phyloP scores from a whole-genome alignment of 2,113 vertebrate genomes.

The Limanda limanda region DNA sequence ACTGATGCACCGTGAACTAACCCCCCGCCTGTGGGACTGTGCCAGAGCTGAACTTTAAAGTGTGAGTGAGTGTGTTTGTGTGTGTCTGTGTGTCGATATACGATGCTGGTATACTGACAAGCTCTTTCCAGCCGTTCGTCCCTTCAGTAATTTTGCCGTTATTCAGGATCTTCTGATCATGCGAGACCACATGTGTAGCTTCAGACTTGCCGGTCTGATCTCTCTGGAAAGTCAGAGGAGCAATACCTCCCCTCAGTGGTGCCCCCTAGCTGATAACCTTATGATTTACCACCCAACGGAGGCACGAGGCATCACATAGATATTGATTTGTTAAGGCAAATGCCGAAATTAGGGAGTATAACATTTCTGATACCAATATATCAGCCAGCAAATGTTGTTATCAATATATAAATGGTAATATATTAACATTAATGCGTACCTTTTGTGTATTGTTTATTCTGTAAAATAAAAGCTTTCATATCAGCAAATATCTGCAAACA shows the following conservation, averaged over 20 bases:
- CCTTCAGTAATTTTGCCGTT: not conserved
- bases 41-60: not conserved
- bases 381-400: too few species aligned
- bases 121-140: not conserved
- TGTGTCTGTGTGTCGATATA: not conserved
- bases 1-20: not conserved
- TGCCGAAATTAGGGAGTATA: too few species aligned
- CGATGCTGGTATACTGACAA: not conserved
- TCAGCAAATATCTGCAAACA: too few species aligned
- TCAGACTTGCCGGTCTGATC: not conserved
- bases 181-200: not conserved
- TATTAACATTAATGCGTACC: too few species aligned
- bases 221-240: not conserved
- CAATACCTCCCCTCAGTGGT: not conserved
- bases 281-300: not conserved
- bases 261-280: slow-evolving; percentile 4
- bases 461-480: too few species aligned
- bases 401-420: too few species aligned
- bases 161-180: slow-evolving; percentile 7
- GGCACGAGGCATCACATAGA: too few species aligned
- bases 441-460: too few species aligned
- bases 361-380: too few species aligned
- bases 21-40: too few species aligned
- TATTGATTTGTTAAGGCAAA: too few species aligned
- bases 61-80: not conserved